These are phyloP conservation scores for Eupithecia tripunctaria DNA, from an alignment of 2,888 invertebrate genomes.

Conservation along the genomic window DNA sequence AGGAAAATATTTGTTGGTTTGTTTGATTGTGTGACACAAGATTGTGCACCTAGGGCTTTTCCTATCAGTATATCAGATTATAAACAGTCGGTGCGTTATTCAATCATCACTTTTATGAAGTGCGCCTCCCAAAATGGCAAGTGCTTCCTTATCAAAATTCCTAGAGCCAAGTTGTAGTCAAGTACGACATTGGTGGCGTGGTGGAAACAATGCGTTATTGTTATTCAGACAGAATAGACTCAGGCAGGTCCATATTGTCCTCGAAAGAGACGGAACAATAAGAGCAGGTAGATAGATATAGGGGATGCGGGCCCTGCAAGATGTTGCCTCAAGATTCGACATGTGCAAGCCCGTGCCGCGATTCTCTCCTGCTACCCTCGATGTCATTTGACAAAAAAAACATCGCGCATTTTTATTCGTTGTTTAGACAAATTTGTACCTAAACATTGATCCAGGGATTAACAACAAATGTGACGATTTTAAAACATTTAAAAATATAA, in stretches of 20 bases:
- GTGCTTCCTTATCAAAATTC: slow-evolving; percentile 48
- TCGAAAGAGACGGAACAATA: slow-evolving; percentile 64
- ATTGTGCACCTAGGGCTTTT: not conserved
- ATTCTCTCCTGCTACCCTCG: not conserved
- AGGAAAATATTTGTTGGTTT: no score
- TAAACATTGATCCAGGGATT: not conserved
- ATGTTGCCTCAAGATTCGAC: slow-evolving; percentile 56
- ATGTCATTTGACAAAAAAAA: not conserved
- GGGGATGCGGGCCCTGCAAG: slow-evolving; percentile 71
- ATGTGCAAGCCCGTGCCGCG: slow-evolving; percentile 54
- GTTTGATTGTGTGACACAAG: no score
- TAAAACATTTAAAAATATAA: not conserved
- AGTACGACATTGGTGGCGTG: slow-evolving; percentile 60
- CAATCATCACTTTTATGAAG: not conserved
- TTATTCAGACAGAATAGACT: slow-evolving; percentile 61
- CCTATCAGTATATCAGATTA: not conserved
- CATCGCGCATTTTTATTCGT: not conserved
- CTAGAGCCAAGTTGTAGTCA: slow-evolving; percentile 61
- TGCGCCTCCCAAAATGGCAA: not conserved
- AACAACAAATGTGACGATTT: not conserved
- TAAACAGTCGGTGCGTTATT: not conserved
- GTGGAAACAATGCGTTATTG: slow-evolving; percentile 67
- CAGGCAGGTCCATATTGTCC: slow-evolving; percentile 69
- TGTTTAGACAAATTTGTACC: not conserved
- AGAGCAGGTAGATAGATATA: slow-evolving; percentile 66